These are phyloP conservation scores for Charadrius vociferus DNA, from an alignment of 2,113 vertebrate genomes.

Conservation along the genomic window DNA sequence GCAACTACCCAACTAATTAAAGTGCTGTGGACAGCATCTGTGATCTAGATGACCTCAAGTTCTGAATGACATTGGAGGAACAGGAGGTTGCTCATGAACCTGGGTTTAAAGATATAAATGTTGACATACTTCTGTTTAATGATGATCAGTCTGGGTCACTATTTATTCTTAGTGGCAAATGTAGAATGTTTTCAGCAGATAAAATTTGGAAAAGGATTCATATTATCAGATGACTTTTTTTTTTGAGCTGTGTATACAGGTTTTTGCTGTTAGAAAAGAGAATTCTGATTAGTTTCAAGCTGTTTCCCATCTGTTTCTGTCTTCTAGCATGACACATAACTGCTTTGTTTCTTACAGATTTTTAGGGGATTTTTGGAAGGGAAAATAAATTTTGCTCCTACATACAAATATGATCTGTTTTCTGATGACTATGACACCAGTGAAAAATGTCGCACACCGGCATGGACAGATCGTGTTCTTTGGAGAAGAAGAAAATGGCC, in stretches of 20 bases:
- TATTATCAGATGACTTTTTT: neutral
- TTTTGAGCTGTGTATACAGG: neutral
- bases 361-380: slow-evolving; percentile 94
- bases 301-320: slow-evolving; percentile 15
- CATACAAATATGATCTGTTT: slow-evolving; percentile 98
- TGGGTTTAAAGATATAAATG: neutral
- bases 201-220: neutral
- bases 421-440: slow-evolving; percentile 99
- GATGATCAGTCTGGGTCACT: neutral
- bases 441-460: slow-evolving; percentile 96
- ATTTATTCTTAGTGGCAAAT: neutral
- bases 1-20: neutral
- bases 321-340: neutral
- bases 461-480: slow-evolving; percentile 96
- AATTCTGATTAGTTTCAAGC: neutral
- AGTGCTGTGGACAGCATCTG: neutral
- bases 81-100: neutral
- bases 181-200: neutral
- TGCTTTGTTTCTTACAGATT: slow-evolving; percentile 77
- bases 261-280: neutral
- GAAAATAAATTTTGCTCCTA: slow-evolving; percentile 94
- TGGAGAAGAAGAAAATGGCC: slow-evolving; percentile 98
- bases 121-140: neutral
- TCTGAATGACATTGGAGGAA: neutral
- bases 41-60: neutral